Evolutionary conservation across 2,888 invertebrate genomes (phyloP), one percentile per base, ranked within the genome.

Genomic region (Odiellus spinosus): DNA sequence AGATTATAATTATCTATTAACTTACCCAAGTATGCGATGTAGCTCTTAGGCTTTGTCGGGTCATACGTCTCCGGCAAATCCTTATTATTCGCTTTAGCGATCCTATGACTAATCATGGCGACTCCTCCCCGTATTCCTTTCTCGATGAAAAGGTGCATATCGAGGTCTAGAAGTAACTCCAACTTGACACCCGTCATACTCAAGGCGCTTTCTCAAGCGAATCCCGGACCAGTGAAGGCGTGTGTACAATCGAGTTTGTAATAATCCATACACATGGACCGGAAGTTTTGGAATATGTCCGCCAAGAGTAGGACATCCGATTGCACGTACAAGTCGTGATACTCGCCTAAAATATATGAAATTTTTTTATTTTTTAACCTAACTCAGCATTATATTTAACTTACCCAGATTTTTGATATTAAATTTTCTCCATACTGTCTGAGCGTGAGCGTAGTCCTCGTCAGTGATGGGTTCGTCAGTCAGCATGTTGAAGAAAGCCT

Each of bases 221-320:
- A 51, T 17, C 58, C 56, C 3, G 61, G 61, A 40, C 52, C 45
- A 6, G 59, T 58, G 41, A 50, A 58, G 48, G 59, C 60, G 33
- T 45, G 44, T 21, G 14, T 10, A 6, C 59, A 58, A 52, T 61
- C 59, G 21, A 61, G 47, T 19, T 53, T 46, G 48, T 60, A 60
- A 19, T 51, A 44, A 10, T 46, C 12, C 5, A 56, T 19, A 52
- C 56, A 52, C 20, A 56, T 42, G 14, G 53, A 48, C 50, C 61
- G 49, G 46, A 62, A 62, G 18, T 46, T 55, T 46, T 63, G 58
- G 55, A 62, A 63, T 14, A 62, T 58, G 54, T 60, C 58, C 33
- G 59, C 58, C 20, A 63, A 54, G 4, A 59, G 52, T 10, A 58
- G 50, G 1, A 61, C 57, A 56, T 60, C 59, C 32, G 56, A 55